A percentile compares a stretch with the other conserved stretches of the same genome.
Evolutionary conservation across 2,797 vertebrate species (phyloP).

Genomic region (Lutjanus argentimaculatus): DNA sequence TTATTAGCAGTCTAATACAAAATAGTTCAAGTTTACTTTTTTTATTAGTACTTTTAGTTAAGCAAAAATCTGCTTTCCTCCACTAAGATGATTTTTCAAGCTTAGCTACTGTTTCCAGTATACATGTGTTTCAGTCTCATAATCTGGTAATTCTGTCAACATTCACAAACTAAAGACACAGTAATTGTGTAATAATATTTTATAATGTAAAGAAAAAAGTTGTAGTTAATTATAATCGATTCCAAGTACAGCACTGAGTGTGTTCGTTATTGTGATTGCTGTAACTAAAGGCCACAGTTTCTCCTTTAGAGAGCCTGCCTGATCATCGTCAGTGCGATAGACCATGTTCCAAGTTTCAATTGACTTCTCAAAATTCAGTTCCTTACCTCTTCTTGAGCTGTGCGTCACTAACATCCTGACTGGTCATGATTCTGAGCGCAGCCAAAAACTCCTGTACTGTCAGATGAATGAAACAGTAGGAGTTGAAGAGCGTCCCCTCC

Average conservation of each 20-base stretch:
- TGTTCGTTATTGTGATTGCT: background rate
- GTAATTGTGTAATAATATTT: background rate
- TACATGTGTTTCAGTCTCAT: background rate
- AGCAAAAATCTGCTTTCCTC: background rate
- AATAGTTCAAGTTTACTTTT: background rate
- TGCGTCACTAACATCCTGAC: constrained; percentile 72
- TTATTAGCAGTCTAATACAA: background rate
- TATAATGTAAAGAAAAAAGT: background rate
- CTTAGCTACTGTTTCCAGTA: constrained; percentile 7
- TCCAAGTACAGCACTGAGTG: background rate
- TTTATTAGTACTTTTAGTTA: background rate
- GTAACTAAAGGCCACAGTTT: background rate
- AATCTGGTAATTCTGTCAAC: background rate
- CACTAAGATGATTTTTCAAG: background rate
- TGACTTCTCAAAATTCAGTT: background rate
- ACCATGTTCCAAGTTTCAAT: background rate
- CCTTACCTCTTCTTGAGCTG: constrained; percentile 79
- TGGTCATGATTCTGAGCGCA: constrained; percentile 90
- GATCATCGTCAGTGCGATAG: background rate
- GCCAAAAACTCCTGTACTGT: constrained; percentile 94
- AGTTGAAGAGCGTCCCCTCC: constrained; percentile 67
- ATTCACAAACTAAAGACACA: background rate
- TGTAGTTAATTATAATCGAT: background rate
- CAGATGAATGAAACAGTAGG: constrained; percentile 90
- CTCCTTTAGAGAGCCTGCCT: background rate